A percentile compares a stretch with the other conserved stretches of the same genome.
Evolutionary conservation across 1,140 invertebrate species (phyloP).

Genomic region (Drosophila pectinifera): DNA sequence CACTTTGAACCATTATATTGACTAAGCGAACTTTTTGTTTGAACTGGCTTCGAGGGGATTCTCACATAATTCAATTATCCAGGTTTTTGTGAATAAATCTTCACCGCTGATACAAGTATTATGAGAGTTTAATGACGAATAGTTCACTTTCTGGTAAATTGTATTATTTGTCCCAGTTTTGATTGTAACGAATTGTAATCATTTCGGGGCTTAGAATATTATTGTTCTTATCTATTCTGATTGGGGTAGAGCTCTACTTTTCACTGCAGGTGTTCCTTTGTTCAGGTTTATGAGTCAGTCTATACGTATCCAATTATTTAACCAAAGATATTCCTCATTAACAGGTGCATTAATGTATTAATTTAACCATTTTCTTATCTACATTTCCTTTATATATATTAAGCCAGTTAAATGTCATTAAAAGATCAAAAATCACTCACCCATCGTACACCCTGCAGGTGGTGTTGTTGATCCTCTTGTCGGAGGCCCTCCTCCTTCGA

Average conservation of each 20-base stretch:
- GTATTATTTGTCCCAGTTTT: constrained; percentile 2
- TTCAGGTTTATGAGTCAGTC: constrained; percentile 8
- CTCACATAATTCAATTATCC: constrained; percentile 13
- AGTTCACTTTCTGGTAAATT: not conserved
- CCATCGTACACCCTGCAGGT: constrained; percentile 95
- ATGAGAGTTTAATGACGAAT: not conserved
- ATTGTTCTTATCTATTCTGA: constrained; percentile 1
- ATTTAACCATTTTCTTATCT: not conserved
- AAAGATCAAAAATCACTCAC: constrained; percentile 87
- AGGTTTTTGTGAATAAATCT: constrained; percentile 2
- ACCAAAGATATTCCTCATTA: not conserved
- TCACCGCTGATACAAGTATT: not conserved
- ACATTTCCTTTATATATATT: not conserved
- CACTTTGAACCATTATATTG: constrained; percentile 21
- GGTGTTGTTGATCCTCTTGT: constrained; percentile 97
- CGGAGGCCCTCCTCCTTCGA: constrained; percentile 93
- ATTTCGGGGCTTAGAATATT: not conserved
- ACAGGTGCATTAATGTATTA: not conserved
- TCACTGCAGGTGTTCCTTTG: constrained; percentile 10
- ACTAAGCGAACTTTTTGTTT: constrained; percentile 5
- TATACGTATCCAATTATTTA: not conserved
- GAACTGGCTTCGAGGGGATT: not conserved
- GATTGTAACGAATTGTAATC: not conserved
- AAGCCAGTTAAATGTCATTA: not conserved
- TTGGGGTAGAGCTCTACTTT: too few relatives aligned